phyloP scores from a whole-genome alignment of 1,140 invertebrate genomes.

The Oryctes rhinoceros region DNA sequence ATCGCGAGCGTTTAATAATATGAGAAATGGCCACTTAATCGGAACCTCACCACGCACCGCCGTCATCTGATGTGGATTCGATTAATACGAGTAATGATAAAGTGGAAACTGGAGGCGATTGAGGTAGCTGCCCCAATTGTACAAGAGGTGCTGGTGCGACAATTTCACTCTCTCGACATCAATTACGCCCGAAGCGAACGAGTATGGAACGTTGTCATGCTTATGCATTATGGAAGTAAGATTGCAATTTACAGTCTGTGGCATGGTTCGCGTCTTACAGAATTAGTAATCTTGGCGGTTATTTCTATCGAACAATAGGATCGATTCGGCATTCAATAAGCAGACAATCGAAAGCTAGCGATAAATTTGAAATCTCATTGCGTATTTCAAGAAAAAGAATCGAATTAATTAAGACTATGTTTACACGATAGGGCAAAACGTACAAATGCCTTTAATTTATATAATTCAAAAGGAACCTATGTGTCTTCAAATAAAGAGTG shows the following conservation, averaged over 20 bases:
- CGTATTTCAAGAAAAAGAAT: no score
- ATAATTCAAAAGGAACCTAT: no score
- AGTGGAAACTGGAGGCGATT: constrained; percentile 7
- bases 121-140: constrained; percentile 10
- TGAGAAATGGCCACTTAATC: background rate
- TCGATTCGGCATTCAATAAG: background rate
- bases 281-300: background rate
- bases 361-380: background rate
- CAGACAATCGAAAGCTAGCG: background rate
- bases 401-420: no score
- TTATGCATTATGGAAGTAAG: background rate
- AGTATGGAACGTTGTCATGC: background rate
- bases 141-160: constrained; percentile 3
- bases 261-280: background rate
- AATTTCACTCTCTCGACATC: background rate
- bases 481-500: no score
- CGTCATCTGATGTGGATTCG: background rate
- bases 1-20: constrained; percentile 11
- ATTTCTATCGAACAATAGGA: background rate
- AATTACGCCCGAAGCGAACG: background rate
- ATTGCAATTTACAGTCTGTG: background rate
- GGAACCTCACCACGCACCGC: background rate
- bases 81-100: constrained; percentile 19
- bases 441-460: no score
- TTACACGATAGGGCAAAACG: no score